Base-by-base conservation (phyloP, 2,797 vertebrate genomes). In the Chrosomus eos region DNA sequence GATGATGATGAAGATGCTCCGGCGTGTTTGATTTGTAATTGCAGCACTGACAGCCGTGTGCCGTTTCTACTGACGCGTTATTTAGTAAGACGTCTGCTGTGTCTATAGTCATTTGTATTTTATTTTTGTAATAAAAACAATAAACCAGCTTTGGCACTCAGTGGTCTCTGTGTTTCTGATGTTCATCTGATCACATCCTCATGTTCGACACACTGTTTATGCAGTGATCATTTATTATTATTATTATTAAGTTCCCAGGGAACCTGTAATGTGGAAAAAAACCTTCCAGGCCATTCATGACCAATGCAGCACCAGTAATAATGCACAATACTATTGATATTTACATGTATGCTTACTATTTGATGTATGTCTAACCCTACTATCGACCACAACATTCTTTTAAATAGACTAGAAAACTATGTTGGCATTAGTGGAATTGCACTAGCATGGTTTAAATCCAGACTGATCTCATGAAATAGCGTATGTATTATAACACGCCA, bases 81-180 rank as follows among this genome's bases (percentile, higher is more conserved):
- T 90, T 80, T 83, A 87, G 71, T 87, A 67, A 91, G 83, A 85
- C 76, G 90, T 94, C 90, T 91, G 91, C 93, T 92, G 91, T 94
- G 92, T 94, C 91, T 93, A 93, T 90, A 93, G 92, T 94, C 93
- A 87, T 83, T 95, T 96, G 94, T 95, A 95, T 95, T 95, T 94
- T 95, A 94, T 95, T 95, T 95, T 95, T 81, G 67, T 81, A 81
- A 81, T 81, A 81, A 81, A 62, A 81, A 81, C 19, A 81, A 68
- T 81, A 68, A 70, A 81, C 21, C 66, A 81, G 64, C 80, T 85
- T 83, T 45, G n/a, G 81, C 85, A 83, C 81, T 85, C 16, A 11
- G 43, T 53, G 19, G 55, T 76, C 26, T 43, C 38, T 66, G 74
- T 67, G 36, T 79, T 82, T 31, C 33, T 87, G 43, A 60, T 80